A percentile compares a stretch with the other conserved stretches of the same genome.
phyloP scores from a whole-genome alignment of 2,888 invertebrate species.

The Folsomia candida region DNA sequence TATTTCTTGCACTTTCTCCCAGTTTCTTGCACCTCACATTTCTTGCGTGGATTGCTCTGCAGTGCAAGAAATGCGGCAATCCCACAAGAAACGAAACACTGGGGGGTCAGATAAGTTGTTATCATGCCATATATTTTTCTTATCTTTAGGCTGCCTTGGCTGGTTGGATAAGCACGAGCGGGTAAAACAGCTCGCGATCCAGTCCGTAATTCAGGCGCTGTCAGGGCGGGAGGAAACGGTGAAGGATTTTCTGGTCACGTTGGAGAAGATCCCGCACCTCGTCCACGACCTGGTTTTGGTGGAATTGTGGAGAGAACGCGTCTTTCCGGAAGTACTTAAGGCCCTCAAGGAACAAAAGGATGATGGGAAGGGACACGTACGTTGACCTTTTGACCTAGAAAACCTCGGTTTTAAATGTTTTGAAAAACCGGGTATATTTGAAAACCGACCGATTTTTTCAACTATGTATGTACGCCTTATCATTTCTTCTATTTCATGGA shows the following conservation, averaged over 20 bases:
- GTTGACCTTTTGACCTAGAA: no score
- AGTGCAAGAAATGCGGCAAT: no score
- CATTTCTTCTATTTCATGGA: no score
- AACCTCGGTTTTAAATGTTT: no score
- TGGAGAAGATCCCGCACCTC: conserved; percentile 70
- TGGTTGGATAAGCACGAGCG: conserved; percentile 81
- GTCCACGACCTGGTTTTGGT: conserved; percentile 80
- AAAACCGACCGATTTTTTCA: no score
- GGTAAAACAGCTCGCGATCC: conserved; percentile 80
- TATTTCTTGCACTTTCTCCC: no score
- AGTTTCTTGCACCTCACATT: no score
- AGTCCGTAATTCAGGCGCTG: conserved; percentile 78
- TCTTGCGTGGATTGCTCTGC: no score
- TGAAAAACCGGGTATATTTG: no score
- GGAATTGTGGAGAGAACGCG: conserved; percentile 79
- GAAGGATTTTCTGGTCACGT: conserved; percentile 75
- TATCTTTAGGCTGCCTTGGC: conserved; percentile 55
- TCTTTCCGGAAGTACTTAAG: conserved; percentile 73
- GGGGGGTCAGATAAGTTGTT: conserved; percentile 23
- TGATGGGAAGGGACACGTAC: conserved; percentile 51
- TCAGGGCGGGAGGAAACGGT: conserved; percentile 76
- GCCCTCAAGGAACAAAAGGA: conserved; percentile 15
- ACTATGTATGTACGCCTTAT: no score
- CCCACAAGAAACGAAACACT: no score
- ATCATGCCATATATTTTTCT: no score